Conservation (phyloP, 2,888 invertebrate genomes). For the Leucania comma region DNA sequence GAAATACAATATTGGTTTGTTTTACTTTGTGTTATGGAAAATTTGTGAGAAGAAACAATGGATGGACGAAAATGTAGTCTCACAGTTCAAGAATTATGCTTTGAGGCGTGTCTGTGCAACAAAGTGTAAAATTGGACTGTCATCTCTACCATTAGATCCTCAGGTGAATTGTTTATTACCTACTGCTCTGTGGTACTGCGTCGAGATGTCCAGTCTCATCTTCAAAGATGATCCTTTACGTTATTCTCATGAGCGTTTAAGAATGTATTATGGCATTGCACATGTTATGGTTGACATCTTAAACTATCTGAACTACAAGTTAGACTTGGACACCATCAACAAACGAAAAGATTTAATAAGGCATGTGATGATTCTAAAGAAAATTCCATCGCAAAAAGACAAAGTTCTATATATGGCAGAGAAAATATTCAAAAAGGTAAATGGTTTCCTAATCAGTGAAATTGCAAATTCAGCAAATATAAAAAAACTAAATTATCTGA, state of each 20-base stretch:
- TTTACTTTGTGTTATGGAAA: slow-evolving; percentile 75
- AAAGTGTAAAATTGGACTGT: slow-evolving; percentile 71
- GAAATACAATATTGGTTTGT: slow-evolving; percentile 71
- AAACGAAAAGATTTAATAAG: slow-evolving; percentile 30
- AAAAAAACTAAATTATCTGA: slow-evolving; percentile 67
- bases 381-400: slow-evolving; percentile 18
- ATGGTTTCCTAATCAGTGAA: slow-evolving; percentile 69
- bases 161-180: slow-evolving; percentile 62
- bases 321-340: slow-evolving; percentile 64
- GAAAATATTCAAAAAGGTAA: slow-evolving; percentile 67
- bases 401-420: slow-evolving; percentile 47
- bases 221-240: slow-evolving; percentile 68
- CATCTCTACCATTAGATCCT: slow-evolving; percentile 73
- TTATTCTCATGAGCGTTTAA: slow-evolving; percentile 69
- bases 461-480: slow-evolving; percentile 64
- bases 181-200: slow-evolving; percentile 74
- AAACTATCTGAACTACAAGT: slow-evolving; percentile 65
- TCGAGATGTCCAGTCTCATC: slow-evolving; percentile 70
- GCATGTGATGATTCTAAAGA: slow-evolving; percentile 21
- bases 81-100: slow-evolving; percentile 70
- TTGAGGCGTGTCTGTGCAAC: slow-evolving; percentile 70
- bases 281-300: slow-evolving; percentile 71
- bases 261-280: slow-evolving; percentile 66
- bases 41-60: slow-evolving; percentile 74
- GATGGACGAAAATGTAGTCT: slow-evolving; percentile 75